Percentiles rank a stretch among this genome's conserved stretches.
Conservation (phyloP, 2,888 invertebrate genomes). For the Spicauda simplicius region DNA sequence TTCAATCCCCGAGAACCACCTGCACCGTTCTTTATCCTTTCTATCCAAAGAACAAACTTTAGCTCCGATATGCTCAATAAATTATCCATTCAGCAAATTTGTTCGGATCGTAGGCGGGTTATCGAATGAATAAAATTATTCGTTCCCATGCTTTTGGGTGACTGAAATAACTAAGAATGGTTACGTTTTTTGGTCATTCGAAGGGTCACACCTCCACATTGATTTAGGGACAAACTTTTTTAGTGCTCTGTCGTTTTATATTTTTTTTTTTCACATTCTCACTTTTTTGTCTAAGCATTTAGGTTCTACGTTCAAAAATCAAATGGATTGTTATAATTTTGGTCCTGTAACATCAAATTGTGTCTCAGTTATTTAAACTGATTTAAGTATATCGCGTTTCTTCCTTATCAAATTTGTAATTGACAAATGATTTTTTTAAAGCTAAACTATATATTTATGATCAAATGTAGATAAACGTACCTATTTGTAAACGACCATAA, state of each 20-base stretch:
- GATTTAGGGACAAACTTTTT: conserved; percentile 34
- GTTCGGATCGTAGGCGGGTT: conserved; percentile 78
- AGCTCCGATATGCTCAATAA: conserved; percentile 66
- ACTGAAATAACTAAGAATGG: conserved; percentile 45
- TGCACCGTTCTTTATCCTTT: conserved; percentile 45
- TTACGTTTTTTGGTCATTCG: conserved; percentile 46
- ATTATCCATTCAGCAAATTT: conserved; percentile 78
- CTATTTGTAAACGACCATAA: no score
- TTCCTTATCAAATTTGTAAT: no score
- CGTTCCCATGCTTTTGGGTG: conserved; percentile 44
- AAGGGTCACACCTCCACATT: conserved; percentile 49
- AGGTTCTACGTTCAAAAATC: no score
- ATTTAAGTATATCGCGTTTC: no score
- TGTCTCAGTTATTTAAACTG: no score
- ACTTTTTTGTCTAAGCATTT: no score
- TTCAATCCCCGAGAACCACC: conserved; percentile 51
- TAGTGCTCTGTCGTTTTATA: conserved; percentile 5
- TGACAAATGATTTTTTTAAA: no score
- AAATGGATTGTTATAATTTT: no score
- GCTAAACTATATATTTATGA: no score
- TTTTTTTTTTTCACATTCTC: no score
- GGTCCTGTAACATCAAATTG: no score
- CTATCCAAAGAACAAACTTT: conserved; percentile 50
- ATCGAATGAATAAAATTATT: conserved; percentile 50
- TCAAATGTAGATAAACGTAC: no score